These are phyloP conservation scores for Nasonia vitripennis DNA, from an alignment of 1,140 invertebrate genomes.

Conservation along the genomic window DNA sequence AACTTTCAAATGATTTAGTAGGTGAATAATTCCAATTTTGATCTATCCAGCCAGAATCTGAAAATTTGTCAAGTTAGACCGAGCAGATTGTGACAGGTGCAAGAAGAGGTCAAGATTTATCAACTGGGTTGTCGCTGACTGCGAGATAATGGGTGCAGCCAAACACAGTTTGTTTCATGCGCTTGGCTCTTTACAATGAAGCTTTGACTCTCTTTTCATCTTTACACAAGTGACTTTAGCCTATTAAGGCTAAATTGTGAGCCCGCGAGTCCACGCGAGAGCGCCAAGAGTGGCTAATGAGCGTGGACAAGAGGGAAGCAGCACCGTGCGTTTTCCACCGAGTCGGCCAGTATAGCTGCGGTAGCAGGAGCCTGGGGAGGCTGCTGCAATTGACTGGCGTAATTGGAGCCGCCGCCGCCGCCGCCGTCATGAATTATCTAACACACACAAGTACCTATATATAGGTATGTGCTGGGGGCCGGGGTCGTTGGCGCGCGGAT, in stretches of 20 bases:
- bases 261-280: slow-evolving; percentile 57
- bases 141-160: too few relatives aligned
- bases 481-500: background rate
- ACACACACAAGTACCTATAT: background rate
- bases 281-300: slow-evolving; percentile 2
- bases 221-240: background rate
- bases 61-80: slow-evolving; percentile 48
- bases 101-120: background rate
- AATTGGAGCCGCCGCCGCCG: background rate
- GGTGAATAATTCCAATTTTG: slow-evolving; percentile 64
- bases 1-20: slow-evolving; percentile 58
- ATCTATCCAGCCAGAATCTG: slow-evolving; percentile 69
- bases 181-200: slow-evolving; percentile 6
- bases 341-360: too few relatives aligned
- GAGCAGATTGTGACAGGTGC: background rate
- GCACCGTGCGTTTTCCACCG: too few relatives aligned
- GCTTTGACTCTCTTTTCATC: background rate
- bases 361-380: too few relatives aligned
- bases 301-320: background rate
- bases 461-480: background rate
- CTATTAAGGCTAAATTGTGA: slow-evolving; percentile 40
- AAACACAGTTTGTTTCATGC: too few relatives aligned
- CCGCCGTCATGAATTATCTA: slow-evolving; percentile 31
- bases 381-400: slow-evolving; percentile 53
- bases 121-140: background rate